phyloP scores from a whole-genome alignment of 2,797 vertebrate genomes.

The Coccyzus lansbergi region DNA sequence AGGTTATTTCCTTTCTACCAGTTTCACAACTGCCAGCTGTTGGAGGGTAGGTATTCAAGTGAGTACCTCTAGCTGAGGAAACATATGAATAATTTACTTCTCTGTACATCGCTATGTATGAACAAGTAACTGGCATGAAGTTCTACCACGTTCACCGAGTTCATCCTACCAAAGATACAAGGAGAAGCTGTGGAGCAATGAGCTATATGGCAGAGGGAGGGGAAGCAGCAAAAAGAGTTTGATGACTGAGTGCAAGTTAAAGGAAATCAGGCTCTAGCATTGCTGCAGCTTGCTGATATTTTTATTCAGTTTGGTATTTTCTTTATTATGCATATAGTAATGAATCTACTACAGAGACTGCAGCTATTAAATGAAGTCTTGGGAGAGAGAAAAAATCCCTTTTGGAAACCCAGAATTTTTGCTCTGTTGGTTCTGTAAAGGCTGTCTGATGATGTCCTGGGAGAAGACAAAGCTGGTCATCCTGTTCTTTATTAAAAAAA shows the following conservation, averaged over 20 bases:
- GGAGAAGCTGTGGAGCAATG: neutral
- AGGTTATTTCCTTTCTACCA: neutral
- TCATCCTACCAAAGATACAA: neutral
- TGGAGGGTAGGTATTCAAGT: neutral
- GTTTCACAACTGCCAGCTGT: neutral
- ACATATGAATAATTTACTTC: neutral
- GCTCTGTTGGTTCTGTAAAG: neutral
- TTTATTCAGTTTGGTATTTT: neutral
- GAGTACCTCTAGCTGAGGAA: neutral
- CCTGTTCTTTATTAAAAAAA: neutral
- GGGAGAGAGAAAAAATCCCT: neutral
- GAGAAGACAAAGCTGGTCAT: neutral
- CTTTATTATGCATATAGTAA: neutral
- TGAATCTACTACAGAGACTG: neutral
- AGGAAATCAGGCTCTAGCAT: neutral
- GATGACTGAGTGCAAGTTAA: neutral
- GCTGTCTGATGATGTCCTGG: neutral
- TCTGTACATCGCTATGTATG: neutral
- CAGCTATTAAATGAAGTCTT: fast-evolving
- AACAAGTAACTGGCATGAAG: fast-evolving
- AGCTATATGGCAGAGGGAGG: neutral
- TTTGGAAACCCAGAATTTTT: neutral
- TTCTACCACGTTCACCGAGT: neutral
- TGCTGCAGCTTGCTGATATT: neutral
- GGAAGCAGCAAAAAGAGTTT: neutral